Base-by-base conservation (phyloP, 2,888 invertebrate genomes). In the Sarcophaga rosellei region DNA sequence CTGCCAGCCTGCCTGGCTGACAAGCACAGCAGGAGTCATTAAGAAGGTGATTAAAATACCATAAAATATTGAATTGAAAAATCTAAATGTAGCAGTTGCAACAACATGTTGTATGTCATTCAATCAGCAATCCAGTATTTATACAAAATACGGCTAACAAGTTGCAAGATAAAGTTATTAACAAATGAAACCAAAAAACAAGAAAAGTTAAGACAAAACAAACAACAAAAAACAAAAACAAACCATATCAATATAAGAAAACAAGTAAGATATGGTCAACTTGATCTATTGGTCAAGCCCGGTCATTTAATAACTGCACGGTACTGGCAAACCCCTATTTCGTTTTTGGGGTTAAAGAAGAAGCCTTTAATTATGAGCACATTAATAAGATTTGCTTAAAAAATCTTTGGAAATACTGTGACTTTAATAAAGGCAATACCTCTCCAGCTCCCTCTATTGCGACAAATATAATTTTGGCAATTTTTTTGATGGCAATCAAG, bases 41-140 rank as follows among this genome's bases (percentile, higher is more conserved):
- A 87, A 77, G 80, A 74, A 59, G 69, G 76, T 82, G 85, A 87
- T 85, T 85, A 82, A 85, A 85, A 87, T 85, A 61, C 85, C 80
- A 87, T 82, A 65, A 53, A 53, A 77, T 75, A 77, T 85, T 82
- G 57, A 62, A 53, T 53, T 53, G 53, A 53, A 53, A 53, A 53
- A 53, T 35, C 53, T 53, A 15, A 53, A 53, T 53, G 35, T 44
- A 74, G 23, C 68, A 84, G 70, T 45, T 65, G 25, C 72, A 81
- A 59, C 68, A 74, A 45, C 66, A 69, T 83, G 65, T 70, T 78
- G 84, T 53, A 81, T 81, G 81, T 84, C 86, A 81, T 69, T 84
- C 84, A 81, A 84, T 74, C 83, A 79, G 53, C 62, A 76, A 35
- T 59, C 20, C 23, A 47, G 23, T 11, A 57, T 23, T 44, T 44